phyloP scores from a whole-genome alignment of 2,113 vertebrate species.

The Antigone vipio region DNA sequence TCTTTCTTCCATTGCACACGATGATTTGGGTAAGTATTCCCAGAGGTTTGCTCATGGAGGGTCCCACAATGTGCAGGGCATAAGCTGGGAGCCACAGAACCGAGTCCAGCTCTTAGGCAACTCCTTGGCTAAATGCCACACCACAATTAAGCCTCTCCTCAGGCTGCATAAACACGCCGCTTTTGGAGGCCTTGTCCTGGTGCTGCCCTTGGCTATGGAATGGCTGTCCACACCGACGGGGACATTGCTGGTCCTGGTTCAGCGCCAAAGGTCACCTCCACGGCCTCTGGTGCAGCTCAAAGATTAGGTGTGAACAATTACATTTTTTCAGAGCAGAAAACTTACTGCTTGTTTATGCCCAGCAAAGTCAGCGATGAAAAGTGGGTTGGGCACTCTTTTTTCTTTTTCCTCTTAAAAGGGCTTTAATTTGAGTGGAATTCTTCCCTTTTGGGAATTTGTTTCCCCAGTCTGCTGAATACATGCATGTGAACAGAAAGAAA shows the following conservation, averaged over 20 bases:
- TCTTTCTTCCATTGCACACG: not conserved
- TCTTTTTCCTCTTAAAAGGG: not conserved
- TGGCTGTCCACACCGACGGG: not conserved
- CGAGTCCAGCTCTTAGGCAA: not conserved
- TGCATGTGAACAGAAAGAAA: not conserved
- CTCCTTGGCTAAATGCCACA: not conserved
- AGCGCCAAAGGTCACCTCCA: not conserved
- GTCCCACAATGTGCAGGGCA: not conserved
- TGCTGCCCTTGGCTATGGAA: not conserved
- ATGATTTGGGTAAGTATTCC: not conserved
- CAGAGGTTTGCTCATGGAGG: not conserved
- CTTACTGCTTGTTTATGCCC: not conserved
- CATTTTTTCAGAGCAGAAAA: not conserved
- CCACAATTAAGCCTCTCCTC: not conserved
- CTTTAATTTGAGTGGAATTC: not conserved
- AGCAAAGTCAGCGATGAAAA: not conserved
- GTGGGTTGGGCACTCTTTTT: not conserved
- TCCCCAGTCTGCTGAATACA: not conserved
- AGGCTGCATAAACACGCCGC: not conserved
- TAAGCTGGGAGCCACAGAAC: not conserved
- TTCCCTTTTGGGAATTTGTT: not conserved
- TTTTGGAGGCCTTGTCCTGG: not conserved
- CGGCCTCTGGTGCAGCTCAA: not conserved
- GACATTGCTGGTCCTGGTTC: not conserved
- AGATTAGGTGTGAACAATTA: not conserved